Percentiles rank a stretch among this genome's conserved stretches.
phyloP scores from a whole-genome alignment of 2,113 vertebrate species.

The Petrocephalus zakoni region DNA sequence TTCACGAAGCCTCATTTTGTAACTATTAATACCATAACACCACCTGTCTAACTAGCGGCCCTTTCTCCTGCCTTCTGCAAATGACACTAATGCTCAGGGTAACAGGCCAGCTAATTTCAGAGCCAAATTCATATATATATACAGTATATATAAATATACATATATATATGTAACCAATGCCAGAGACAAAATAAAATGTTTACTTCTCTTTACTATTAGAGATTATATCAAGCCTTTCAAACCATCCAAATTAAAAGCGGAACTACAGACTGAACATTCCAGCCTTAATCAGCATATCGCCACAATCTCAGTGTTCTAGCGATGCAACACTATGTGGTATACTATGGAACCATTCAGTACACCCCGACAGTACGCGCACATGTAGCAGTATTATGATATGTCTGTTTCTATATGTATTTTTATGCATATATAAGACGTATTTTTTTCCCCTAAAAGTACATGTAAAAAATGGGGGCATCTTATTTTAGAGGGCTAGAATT shows the following conservation, averaged over 20 bases:
- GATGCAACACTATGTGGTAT: too few species aligned
- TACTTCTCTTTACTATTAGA: background rate
- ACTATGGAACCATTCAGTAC: too few species aligned
- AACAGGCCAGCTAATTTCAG: background rate
- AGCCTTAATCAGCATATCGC: background rate
- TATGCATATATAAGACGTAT: too few species aligned
- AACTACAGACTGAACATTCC: background rate
- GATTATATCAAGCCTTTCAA: background rate
- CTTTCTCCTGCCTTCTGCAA: background rate
- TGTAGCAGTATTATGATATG: too few species aligned
- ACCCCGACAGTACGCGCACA: too few species aligned
- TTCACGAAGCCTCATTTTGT: background rate
- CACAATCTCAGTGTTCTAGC: background rate
- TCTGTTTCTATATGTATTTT: too few species aligned
- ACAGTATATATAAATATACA: too few species aligned
- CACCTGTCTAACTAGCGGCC: background rate
- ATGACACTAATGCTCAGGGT: background rate
- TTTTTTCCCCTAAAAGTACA: too few species aligned
- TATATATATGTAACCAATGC: too few species aligned
- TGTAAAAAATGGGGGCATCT: too few species aligned
- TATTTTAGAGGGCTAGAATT: too few species aligned
- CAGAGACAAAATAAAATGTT: background rate
- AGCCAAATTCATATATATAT: background rate
- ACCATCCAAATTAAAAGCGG: background rate
- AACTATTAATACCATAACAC: background rate